Evolutionary conservation across 2,113 vertebrate species (phyloP), one percentile per base, ranked within the genome.

Genomic region (Callochromis pleurospilus): DNA sequence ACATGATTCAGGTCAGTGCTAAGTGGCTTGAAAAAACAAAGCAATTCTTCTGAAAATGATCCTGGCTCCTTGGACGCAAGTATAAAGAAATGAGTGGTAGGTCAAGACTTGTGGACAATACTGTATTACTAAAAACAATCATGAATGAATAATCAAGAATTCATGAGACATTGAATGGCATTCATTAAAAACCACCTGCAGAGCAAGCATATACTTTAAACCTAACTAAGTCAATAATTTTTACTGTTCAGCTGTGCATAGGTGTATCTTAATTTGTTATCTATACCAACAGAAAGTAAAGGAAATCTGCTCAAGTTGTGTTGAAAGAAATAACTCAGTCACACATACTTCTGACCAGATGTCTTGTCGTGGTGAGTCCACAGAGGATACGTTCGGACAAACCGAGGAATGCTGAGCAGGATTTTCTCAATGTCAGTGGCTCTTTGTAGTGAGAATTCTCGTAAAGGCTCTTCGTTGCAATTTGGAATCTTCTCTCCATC

Each of bases 401-500:
- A 87, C 7, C 91, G 92, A 81, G 92, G 94, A 14, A 95, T 11
- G 80, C 95, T 93, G 70, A 95, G 94, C 65, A 95, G 15, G 21
- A 95, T 83, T 21, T 90, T 95, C 56, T 95, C 94, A 6, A 95
- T 11, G 49, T 91, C 85, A 5, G 6, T 84, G 11, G 86, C 94
- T 91, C 70, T 94, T 70, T 75, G 38, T 8, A 95, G 14, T 9
- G 94, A 94, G 2, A 83, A 84, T 31, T 86, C 87, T n/a, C 0
- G 56, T 6, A 95, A 84, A 40, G 80, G 42, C 13, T 73, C 33
- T 45, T 89, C 83, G 9, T 80, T 85, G 89, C 91, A 95, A 58
- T 94, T 94, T 81, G 94, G 94, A 81, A 95, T 95, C 5, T 88
- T 93, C n/a, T 85, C 88, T 47, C 85, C 94, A 86, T 93, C 95